Evolutionary conservation across 1,140 invertebrate species (phyloP).

Genomic region (Bilobella aurantiaca): DNA sequence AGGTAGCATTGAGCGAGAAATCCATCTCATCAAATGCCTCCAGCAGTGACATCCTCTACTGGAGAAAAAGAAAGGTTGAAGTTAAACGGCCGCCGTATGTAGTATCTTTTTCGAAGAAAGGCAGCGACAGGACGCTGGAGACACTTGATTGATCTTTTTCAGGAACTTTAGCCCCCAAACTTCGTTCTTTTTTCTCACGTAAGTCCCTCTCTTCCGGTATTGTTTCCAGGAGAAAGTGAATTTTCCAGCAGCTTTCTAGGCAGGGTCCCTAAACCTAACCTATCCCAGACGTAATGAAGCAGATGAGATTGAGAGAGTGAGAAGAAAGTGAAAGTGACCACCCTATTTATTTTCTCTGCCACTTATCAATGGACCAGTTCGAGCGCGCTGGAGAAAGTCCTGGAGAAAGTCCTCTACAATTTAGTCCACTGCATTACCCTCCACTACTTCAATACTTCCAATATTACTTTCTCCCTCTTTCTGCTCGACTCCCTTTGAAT

Average conservation of each 20-base stretch:
- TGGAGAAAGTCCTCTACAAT: background rate
- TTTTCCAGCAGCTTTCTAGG: no score
- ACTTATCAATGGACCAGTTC: background rate
- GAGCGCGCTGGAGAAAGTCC: background rate
- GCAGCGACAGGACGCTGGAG: no score
- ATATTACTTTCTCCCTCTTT: background rate
- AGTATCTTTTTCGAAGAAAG: no score
- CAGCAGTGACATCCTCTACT: background rate
- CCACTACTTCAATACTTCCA: background rate
- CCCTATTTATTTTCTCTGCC: background rate
- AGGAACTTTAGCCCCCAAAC: no score
- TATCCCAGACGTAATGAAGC: conserved; percentile 2
- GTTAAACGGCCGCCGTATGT: no score
- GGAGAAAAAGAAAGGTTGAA: background rate
- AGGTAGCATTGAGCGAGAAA: background rate
- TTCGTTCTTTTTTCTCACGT: no score
- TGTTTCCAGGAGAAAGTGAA: no score
- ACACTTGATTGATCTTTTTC: no score
- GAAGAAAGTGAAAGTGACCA: background rate
- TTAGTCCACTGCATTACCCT: conserved; percentile 3
- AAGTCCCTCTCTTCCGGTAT: no score
- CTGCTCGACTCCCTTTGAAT: background rate
- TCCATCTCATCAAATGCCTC: background rate
- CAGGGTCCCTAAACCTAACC: no score
- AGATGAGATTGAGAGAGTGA: conserved; percentile 1